Evolutionary conservation across 2,888 invertebrate species (phyloP).

Genomic region (Drosophila neutralis): DNA sequence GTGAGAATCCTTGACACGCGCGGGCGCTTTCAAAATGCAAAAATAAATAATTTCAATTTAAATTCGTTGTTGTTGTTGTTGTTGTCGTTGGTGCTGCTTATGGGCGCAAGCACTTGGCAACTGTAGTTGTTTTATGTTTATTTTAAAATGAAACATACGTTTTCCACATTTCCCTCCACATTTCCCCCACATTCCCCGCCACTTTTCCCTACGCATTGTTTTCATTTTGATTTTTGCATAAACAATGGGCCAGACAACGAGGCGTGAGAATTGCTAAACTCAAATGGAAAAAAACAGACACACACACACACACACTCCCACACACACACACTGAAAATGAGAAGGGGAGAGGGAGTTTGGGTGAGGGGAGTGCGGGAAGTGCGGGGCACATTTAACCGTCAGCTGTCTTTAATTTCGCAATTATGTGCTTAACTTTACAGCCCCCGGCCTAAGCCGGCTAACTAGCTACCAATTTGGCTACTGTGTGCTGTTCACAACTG

Average conservation of each 20-base stretch:
- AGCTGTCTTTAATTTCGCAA: slow-evolving; percentile 75
- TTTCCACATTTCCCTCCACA: slow-evolving; percentile 51
- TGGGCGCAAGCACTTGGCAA: slow-evolving; percentile 50
- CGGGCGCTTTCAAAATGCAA: slow-evolving; percentile 77
- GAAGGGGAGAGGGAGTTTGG: background rate
- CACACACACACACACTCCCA: background rate
- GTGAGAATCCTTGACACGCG: slow-evolving; percentile 80
- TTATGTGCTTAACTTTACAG: slow-evolving; percentile 79
- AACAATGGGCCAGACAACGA: slow-evolving; percentile 34
- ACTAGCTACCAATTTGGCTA: slow-evolving; percentile 76
- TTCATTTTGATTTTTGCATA: slow-evolving; percentile 61
- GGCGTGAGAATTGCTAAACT: slow-evolving; percentile 53
- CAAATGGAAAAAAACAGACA: slow-evolving; percentile 7
- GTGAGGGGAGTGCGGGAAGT: background rate
- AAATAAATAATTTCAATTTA: slow-evolving; percentile 82
- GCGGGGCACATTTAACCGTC: slow-evolving; percentile 23
- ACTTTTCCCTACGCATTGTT: slow-evolving; percentile 54
- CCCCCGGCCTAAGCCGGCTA: slow-evolving; percentile 59
- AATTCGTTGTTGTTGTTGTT: slow-evolving; percentile 66
- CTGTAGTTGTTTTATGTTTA: slow-evolving; percentile 56
- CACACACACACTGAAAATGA: background rate
- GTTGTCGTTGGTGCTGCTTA: background rate
- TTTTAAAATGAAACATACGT: slow-evolving; percentile 68
- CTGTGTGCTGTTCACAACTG: slow-evolving; percentile 54
- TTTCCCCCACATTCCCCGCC: slow-evolving; percentile 46